phyloP scores from a whole-genome alignment of 2,888 invertebrate genomes.

The Trissolcus japonicus region DNA sequence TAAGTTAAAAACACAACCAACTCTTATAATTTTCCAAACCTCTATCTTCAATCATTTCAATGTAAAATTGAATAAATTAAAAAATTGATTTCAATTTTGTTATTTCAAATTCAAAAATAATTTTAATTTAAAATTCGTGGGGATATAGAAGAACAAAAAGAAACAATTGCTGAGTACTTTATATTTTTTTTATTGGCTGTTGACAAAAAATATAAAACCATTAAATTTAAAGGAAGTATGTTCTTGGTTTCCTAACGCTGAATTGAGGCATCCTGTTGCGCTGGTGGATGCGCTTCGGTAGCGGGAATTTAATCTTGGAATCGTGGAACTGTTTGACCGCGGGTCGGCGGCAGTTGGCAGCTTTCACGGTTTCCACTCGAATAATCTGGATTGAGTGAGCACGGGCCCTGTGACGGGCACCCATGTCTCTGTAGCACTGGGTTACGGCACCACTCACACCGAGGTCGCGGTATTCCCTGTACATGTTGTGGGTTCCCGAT shows the following conservation, averaged over 20 bases:
- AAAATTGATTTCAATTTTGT: no score
- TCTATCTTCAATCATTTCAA: neutral
- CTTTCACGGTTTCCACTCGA: constrained; percentile 94
- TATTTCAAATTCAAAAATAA: neutral
- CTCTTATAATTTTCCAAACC: neutral
- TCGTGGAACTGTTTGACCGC: constrained; percentile 97
- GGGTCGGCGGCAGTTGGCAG: constrained; percentile 85
- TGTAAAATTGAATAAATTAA: no score
- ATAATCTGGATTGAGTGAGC: constrained; percentile 99
- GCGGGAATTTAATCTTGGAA: constrained; percentile 96
- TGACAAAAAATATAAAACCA: constrained; percentile 3
- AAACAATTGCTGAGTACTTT: neutral
- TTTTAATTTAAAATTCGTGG: no score
- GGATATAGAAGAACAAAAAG: neutral
- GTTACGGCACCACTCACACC: constrained; percentile 98
- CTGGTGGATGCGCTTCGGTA: constrained; percentile 93
- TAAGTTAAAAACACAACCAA: constrained; percentile 1
- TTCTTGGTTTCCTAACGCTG: constrained; percentile 89
- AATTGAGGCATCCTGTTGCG: constrained; percentile 89
- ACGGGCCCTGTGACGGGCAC: constrained; percentile 96
- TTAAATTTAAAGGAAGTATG: constrained; percentile 82
- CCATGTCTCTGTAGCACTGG: constrained; percentile 94
- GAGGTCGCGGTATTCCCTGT: constrained; percentile 98
- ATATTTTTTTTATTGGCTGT: constrained; percentile 2
- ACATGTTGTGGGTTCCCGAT: constrained; percentile 99